Evolutionary conservation across 2,797 vertebrate genomes (phyloP), one percentile per base, ranked within the genome.

Genomic region (Melanotaenia boesemani): DNA sequence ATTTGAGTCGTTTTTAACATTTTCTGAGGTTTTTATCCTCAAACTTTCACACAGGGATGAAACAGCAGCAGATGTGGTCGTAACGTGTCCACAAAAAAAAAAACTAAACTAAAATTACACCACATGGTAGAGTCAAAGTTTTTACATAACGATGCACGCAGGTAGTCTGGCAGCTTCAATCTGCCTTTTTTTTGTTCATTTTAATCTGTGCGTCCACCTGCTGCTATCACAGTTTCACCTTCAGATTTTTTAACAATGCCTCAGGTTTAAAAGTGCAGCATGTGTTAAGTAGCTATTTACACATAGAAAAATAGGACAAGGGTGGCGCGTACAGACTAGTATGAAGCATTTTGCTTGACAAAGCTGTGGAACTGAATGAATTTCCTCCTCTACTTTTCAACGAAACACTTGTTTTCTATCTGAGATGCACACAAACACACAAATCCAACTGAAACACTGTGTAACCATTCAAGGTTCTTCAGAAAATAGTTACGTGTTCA

Each of bases 221-320:
- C 39, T 41, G 39, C 39, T 74, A 77, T 81, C 80, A 85, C 87
- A 72, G 76, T 79, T 77, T 63, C 50, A 13, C n/a, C 46, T 62
- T 64, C 70, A 71, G 86, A 89, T 41, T 41, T 41, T 39, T 41
- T 41, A 41, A 90, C 87, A 90, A 73, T 79, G 82, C 83, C 64
- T 82, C 65, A 5, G 66, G 76, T 87, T 90, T 76, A 81, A 90
- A 92, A 90, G 89, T 92, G 89, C 90, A 77, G 85, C 86, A 88
- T 75, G 63, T 74, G 70, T 76, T 74, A 56, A 84, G 59, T 74
- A 80, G 77, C 28, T 90, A 89, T 92, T 84, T 92, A 93, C 90
- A 91, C 57, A 67, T 92, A 92, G 83, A 93, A 93, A 94, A 92
- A 93, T 88, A 91, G 55, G 71, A 66, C 12, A 39, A 28, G 11